These are phyloP conservation scores for Ctenopoma kingsleyae DNA, from an alignment of 2,797 vertebrate genomes.

Conservation along the genomic window DNA sequence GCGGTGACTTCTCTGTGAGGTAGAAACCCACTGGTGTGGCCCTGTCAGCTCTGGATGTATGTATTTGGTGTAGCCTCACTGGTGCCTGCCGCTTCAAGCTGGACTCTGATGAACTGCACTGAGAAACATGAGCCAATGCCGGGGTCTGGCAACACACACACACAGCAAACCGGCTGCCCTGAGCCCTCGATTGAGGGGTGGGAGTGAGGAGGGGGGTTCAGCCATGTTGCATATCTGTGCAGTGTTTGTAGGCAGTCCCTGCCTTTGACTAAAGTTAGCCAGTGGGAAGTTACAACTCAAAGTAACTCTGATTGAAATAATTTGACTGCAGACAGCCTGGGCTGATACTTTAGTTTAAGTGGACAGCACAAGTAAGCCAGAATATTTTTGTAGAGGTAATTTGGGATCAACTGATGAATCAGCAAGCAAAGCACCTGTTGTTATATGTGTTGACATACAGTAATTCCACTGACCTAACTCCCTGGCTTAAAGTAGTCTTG, in stretches of 20 bases:
- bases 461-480: slow-evolving; percentile 33
- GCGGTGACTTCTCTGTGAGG: slow-evolving; percentile 60
- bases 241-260: slow-evolving; percentile 47
- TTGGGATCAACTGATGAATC: slow-evolving; percentile 52
- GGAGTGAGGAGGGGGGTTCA: slow-evolving; percentile 3
- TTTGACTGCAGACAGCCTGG: slow-evolving; percentile 30
- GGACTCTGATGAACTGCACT: slow-evolving; percentile 89
- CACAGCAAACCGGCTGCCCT: slow-evolving; percentile 69
- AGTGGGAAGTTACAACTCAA: slow-evolving; percentile 84
- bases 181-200: slow-evolving; percentile 39
- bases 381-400: slow-evolving; percentile 48
- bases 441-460: slow-evolving; percentile 56
- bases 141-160: slow-evolving; percentile 54
- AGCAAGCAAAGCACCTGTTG: slow-evolving; percentile 62
- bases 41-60: slow-evolving; percentile 63
- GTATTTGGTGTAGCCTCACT: slow-evolving; percentile 76
- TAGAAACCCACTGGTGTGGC: slow-evolving; percentile 55
- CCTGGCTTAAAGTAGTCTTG: slow-evolving; percentile 15
- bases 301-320: slow-evolving; percentile 84
- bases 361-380: slow-evolving; percentile 26
- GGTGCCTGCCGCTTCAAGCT: slow-evolving; percentile 86
- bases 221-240: slow-evolving; percentile 63
- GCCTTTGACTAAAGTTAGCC: slow-evolving; percentile 87
- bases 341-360: slow-evolving; percentile 4
- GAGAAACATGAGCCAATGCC: slow-evolving; percentile 91